phyloP scores from a whole-genome alignment of 2,113 vertebrate genomes.

The Melospiza georgiana region DNA sequence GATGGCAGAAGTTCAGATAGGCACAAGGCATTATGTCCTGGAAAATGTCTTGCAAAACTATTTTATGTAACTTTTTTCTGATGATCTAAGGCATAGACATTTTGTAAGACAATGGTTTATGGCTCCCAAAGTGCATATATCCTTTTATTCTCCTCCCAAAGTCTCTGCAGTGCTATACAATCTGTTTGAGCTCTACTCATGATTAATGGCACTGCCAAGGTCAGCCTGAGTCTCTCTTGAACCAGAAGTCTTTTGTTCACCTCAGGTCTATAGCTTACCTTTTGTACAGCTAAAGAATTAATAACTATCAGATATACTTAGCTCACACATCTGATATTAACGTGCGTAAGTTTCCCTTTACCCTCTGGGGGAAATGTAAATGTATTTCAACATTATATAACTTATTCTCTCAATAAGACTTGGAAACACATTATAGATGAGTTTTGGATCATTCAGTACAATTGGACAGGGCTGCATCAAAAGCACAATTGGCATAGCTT shows the following conservation, averaged over 20 bases:
- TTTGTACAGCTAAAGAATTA: neutral
- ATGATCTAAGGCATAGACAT: neutral
- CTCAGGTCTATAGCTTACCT: neutral
- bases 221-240: neutral
- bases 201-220: neutral
- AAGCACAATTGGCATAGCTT: fast-evolving
- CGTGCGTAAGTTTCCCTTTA: neutral
- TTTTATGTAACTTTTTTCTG: neutral
- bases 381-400: neutral
- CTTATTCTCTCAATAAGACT: neutral
- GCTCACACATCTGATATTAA: neutral
- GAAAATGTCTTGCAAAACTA: neutral
- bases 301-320: neutral
- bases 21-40: neutral
- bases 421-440: neutral
- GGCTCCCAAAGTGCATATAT: neutral
- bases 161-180: neutral
- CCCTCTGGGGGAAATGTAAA: neutral
- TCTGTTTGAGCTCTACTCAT: neutral
- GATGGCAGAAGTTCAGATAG: neutral
- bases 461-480: neutral
- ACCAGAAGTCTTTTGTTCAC: neutral
- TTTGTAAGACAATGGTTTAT: neutral
- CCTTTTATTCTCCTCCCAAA: neutral
- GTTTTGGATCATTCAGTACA: neutral